Evolutionary conservation across 2,888 invertebrate species (phyloP).

Genomic region (Liposcelis brunnea): DNA sequence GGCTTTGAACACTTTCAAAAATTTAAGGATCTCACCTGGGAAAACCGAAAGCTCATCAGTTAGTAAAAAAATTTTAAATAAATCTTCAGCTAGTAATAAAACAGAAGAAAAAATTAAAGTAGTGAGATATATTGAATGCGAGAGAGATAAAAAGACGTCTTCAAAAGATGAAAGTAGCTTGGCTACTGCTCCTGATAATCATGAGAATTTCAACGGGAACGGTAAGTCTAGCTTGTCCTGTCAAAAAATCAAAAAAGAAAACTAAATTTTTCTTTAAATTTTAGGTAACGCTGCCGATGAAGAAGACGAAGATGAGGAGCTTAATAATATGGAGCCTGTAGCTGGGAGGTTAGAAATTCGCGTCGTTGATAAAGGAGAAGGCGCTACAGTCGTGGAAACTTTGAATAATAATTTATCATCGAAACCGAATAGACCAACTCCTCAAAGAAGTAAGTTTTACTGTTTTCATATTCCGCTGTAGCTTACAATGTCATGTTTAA

Average conservation of each 20-base stretch:
- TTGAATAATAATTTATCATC: constrained; percentile 12
- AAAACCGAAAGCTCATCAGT: constrained; percentile 5
- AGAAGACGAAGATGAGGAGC: constrained; percentile 10
- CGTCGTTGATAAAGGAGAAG: constrained; percentile 29
- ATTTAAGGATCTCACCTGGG: constrained; percentile 4
- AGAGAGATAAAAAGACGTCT: constrained; percentile 7
- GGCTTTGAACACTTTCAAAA: constrained; percentile 15
- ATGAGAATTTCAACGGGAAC: neutral
- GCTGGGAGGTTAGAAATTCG: constrained; percentile 70
- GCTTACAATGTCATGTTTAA: neutral
- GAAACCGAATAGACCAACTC: constrained; percentile 7
- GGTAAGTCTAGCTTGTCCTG: neutral
- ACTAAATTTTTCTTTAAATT: too few species aligned
- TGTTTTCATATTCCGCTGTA: too few species aligned
- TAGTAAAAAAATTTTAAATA: constrained; percentile 3
- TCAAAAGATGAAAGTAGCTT: constrained; percentile 7
- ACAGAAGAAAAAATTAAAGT: neutral
- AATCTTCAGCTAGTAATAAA: constrained; percentile 4
- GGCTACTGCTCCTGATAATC: constrained; percentile 7
- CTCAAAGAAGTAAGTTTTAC: constrained; percentile 11
- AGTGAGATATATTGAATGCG: neutral
- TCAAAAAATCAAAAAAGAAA: too few species aligned
- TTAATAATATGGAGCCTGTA: constrained; percentile 34
- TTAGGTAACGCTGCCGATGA: constrained; percentile 6
- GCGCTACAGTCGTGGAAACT: constrained; percentile 9